Conservation (phyloP, 2,797 vertebrate species). For the Nannoperca obscura region DNA sequence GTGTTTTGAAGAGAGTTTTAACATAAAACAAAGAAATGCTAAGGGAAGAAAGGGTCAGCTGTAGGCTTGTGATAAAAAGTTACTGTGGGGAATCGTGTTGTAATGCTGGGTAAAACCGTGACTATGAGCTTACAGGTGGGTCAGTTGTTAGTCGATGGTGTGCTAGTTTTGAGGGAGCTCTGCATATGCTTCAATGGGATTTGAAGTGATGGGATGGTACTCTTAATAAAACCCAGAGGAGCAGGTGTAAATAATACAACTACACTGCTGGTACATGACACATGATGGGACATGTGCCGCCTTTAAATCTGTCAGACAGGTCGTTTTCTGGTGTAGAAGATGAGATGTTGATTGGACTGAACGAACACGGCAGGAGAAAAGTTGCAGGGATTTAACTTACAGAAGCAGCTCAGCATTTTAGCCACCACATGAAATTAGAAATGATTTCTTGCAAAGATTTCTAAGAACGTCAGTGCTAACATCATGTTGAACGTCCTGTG, state of each 20-base stretch:
- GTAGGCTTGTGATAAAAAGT: background rate
- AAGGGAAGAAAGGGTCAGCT: background rate
- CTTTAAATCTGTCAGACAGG: conserved; percentile 5
- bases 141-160: background rate
- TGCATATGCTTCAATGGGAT: conserved; percentile 11
- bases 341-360: conserved; percentile 6
- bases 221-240: conserved; percentile 7
- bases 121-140: background rate
- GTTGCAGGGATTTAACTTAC: conserved; percentile 10
- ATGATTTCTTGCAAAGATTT: conserved; percentile 37
- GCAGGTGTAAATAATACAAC: background rate
- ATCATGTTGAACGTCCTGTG: background rate
- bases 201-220: background rate
- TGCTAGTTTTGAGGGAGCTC: conserved; percentile 5
- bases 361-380: background rate
- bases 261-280: background rate
- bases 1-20: conserved; percentile 31
- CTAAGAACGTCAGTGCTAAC: conserved; percentile 16
- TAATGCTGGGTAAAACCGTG: background rate
- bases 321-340: background rate
- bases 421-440: conserved; percentile 27
- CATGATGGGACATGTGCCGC: conserved; percentile 4
- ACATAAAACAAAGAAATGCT: conserved; percentile 13
- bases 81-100: background rate
- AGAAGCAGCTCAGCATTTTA: conserved; percentile 3